phyloP scores from a whole-genome alignment of 1,140 invertebrate genomes.

The Drosophila navojoa region DNA sequence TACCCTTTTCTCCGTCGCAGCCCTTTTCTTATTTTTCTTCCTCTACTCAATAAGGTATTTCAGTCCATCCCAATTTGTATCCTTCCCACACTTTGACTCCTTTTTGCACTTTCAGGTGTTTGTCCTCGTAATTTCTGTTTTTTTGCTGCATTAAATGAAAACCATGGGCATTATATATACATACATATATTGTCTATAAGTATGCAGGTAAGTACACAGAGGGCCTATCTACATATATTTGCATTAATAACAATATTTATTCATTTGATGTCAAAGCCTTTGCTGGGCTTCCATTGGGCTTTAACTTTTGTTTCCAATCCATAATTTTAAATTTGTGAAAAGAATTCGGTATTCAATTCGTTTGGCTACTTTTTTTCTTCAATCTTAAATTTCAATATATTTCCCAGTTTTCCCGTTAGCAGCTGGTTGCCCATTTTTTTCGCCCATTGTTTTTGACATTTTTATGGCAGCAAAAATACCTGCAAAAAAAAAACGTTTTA shows the following conservation, averaged over 20 bases:
- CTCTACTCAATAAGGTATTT: neutral
- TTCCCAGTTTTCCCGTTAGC: conserved; percentile 28
- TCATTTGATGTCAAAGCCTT: no score
- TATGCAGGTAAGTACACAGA: no score
- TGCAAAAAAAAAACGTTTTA: conserved; percentile 53
- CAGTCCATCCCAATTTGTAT: no score
- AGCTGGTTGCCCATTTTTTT: conserved; percentile 38
- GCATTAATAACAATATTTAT: no score
- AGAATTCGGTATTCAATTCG: neutral
- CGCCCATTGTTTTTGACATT: conserved; percentile 70
- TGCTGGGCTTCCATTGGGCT: no score
- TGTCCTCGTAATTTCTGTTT: no score
- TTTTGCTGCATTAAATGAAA: no score
- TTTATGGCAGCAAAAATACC: conserved; percentile 53
- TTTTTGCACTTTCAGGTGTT: no score
- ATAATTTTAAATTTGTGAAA: neutral
- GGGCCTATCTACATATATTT: no score
- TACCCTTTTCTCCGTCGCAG: neutral
- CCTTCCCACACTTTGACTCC: no score
- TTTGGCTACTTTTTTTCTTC: neutral
- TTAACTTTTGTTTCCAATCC: neutral
- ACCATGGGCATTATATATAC: no score
- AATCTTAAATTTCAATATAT: conserved; percentile 26
- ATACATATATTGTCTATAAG: no score
- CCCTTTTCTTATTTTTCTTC: neutral